Evolutionary conservation across 1,140 invertebrate genomes (phyloP).

Genomic region (Cylas formicarius): DNA sequence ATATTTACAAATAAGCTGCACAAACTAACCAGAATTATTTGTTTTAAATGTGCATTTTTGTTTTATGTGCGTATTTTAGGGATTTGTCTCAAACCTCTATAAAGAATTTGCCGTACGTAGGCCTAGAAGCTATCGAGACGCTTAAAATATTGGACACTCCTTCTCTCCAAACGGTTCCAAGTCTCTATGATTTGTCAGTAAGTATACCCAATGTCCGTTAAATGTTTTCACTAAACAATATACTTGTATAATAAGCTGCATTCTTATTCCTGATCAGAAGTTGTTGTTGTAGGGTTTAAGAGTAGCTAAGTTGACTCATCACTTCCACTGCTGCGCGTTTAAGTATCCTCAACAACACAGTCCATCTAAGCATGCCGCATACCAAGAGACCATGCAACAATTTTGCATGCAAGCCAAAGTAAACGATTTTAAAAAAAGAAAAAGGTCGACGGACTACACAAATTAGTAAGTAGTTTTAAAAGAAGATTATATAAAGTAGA

Average conservation of each 20-base stretch:
- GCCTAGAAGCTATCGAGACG: conserved; percentile 62
- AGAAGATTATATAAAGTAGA: too few species aligned
- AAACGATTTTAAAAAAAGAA: conserved; percentile 13
- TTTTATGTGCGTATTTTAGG: conserved; percentile 49
- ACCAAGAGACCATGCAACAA: conserved; percentile 38
- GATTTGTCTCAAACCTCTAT: conserved; percentile 71
- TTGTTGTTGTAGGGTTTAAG: conserved; percentile 37
- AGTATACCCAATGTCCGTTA: too few species aligned
- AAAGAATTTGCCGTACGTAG: conserved; percentile 60
- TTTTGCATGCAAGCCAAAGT: conserved; percentile 14
- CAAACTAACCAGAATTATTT: conserved; percentile 1
- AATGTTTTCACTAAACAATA: conserved; percentile 2
- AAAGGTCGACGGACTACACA: conserved; percentile 12
- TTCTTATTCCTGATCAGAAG: too few species aligned
- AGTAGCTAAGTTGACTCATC: conserved; percentile 65
- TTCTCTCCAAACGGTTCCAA: conserved; percentile 71
- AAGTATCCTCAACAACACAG: conserved; percentile 71
- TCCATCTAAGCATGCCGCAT: conserved; percentile 54
- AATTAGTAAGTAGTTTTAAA: too few species aligned
- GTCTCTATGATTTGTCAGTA: conserved; percentile 71
- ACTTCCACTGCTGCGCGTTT: conserved; percentile 87
- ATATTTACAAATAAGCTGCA: not conserved
- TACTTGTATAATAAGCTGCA: too few species aligned
- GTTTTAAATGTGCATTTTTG: too few species aligned
- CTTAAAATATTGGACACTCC: conserved; percentile 64